phyloP scores from a whole-genome alignment of 2,888 invertebrate genomes.

The Drosophila bunnanda region DNA sequence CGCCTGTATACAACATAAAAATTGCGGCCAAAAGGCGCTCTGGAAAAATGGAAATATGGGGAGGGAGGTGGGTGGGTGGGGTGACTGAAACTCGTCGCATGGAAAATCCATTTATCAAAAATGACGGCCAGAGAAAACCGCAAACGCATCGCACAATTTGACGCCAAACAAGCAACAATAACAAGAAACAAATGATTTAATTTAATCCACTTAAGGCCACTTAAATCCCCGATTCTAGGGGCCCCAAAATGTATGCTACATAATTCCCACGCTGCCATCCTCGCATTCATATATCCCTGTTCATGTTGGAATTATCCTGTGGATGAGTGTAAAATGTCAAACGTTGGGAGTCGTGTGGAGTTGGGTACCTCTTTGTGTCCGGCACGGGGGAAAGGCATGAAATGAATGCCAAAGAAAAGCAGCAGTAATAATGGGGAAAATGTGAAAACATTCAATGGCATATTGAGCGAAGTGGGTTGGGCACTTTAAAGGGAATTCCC shows the following conservation, averaged over 20 bases:
- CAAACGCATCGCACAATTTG: conserved; percentile 51
- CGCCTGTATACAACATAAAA: conserved; percentile 25
- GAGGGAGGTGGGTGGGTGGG: neutral
- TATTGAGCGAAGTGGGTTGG: conserved; percentile 13
- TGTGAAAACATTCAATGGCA: conserved; percentile 26
- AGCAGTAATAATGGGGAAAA: conserved; percentile 16
- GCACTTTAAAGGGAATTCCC: conserved; percentile 7
- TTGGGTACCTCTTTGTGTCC: conserved; percentile 8
- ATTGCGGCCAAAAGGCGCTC: conserved; percentile 36
- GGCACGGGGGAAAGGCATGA: conserved; percentile 8
- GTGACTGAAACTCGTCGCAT: conserved; percentile 56
- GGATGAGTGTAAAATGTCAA: conserved; percentile 44
- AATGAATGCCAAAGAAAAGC: conserved; percentile 19
- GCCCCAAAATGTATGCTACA: conserved; percentile 40
- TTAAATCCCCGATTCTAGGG: conserved; percentile 50
- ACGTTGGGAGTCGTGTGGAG: conserved; percentile 7
- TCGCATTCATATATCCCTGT: conserved; percentile 1
- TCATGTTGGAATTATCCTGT: conserved; percentile 11
- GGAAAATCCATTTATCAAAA: conserved; percentile 78
- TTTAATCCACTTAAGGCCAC: conserved; percentile 78
- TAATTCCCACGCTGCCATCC: conserved; percentile 16
- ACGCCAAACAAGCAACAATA: conserved; percentile 48
- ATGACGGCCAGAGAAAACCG: conserved; percentile 47
- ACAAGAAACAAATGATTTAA: conserved; percentile 68
- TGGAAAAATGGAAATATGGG: conserved; percentile 9